Conservation (phyloP, 2,797 vertebrate species). For the Setipinna tenuifilis region DNA sequence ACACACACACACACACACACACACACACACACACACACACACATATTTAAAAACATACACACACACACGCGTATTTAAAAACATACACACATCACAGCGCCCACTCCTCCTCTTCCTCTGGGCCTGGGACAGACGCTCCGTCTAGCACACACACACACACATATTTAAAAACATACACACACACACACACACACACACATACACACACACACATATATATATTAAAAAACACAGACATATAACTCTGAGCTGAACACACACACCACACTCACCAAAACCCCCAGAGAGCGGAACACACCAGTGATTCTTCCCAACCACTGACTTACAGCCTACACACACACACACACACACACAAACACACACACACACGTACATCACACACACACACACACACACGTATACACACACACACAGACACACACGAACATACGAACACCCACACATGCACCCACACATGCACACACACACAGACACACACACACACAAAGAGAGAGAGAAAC, state of each 20-base stretch:
- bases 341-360: slow-evolving; percentile 5
- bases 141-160: background rate
- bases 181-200: slow-evolving; percentile 2
- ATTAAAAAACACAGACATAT: background rate
- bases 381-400: background rate
- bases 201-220: background rate
- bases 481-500: background rate
- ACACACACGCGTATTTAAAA: background rate
- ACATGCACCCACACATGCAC: background rate
- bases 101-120: background rate
- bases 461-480: too few relatives aligned
- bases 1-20: slow-evolving; percentile 16
- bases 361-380: background rate
- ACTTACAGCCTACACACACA: slow-evolving; percentile 57
- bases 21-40: slow-evolving; percentile 18
- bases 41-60: background rate
- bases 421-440: too few relatives aligned
- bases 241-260: background rate
- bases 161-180: background rate
- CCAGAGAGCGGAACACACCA: slow-evolving; percentile 68
- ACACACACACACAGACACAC: background rate
- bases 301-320: slow-evolving; percentile 68
- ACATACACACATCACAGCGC: background rate
- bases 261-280: slow-evolving; percentile 69
- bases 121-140: background rate